Evolutionary conservation across 2,888 invertebrate genomes (phyloP), one percentile per base, ranked within the genome.

Genomic region (Euplagia quadripunctaria): DNA sequence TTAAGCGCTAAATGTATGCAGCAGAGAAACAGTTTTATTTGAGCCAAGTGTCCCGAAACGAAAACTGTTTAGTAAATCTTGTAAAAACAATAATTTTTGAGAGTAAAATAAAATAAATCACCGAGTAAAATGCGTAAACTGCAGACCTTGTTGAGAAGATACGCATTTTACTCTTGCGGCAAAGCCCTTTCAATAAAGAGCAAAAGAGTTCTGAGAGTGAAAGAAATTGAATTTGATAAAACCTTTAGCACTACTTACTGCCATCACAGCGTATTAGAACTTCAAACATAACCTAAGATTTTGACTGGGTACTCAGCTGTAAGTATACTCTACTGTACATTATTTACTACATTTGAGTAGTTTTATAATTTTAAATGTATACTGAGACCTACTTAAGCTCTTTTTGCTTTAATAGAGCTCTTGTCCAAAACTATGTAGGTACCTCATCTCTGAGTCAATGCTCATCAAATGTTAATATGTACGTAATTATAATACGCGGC

Each of bases 401-500:
- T 6, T 46, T 46, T 46, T 4, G 12, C 11, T 51, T 51, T 2
- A 51, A 51, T 16, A 7, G 20, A 20, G 5, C 20, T 58, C 12
- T 31, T 6, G 61, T 31, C 12, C 6, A 31, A 61, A 61, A 31
- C 31, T 12, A 7, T 31, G 55, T 43, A 55, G 20, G 20, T 65
- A 65, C 64, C 64, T 20, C n/a, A 61, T 31, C 61, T 61, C 46
- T 46, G 65, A 46, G n/a, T 51, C 51, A 51, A 11, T 14, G 12
- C 14, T 66, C 51, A 51, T 17, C 58, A 55, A 55, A 55, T 55
- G 42, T 67, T 52, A 42, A 52, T n/a, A 61, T 14, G 12, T 61
- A 61, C 11, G 52, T 78, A 75, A 81, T 87, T 70, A 81, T 78
- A 63, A 85, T 81, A 83, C 87, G 64, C 72, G 75, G 76, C 87